phyloP scores from a whole-genome alignment of 1,140 invertebrate genomes.

The Chymomyza costata region DNA sequence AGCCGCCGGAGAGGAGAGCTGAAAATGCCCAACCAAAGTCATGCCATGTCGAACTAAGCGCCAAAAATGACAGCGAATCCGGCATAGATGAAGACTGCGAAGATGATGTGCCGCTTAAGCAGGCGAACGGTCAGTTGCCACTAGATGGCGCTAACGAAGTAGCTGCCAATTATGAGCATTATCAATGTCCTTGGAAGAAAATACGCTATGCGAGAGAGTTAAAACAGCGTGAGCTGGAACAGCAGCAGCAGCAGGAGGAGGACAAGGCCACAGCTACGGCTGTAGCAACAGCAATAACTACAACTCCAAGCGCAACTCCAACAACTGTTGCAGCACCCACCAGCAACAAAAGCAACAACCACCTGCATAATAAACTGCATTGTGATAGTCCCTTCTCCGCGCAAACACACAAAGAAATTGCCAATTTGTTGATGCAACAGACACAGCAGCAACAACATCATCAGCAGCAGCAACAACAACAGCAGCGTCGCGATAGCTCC shows the following conservation, averaged over 20 bases:
- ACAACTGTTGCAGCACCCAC: slow-evolving; percentile 27
- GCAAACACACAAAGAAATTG: slow-evolving; percentile 72
- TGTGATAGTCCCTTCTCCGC: slow-evolving; percentile 65
- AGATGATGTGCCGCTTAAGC: slow-evolving; percentile 36
- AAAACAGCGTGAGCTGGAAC: slow-evolving; percentile 62
- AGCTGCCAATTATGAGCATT: slow-evolving; percentile 52
- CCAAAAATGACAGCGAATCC: slow-evolving; percentile 66
- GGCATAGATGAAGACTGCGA: slow-evolving; percentile 63
- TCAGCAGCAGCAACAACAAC: slow-evolving; percentile 48
- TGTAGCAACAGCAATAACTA: slow-evolving; percentile 15
- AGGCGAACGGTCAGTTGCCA: slow-evolving; percentile 1
- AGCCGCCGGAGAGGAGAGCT: slow-evolving; percentile 11
- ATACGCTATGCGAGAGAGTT: slow-evolving; percentile 71
- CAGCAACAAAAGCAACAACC: slow-evolving; percentile 35
- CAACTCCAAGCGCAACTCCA: slow-evolving; percentile 22
- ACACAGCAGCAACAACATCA: slow-evolving; percentile 37
- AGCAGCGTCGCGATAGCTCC: slow-evolving; percentile 67
- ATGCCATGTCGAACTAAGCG: slow-evolving; percentile 49
- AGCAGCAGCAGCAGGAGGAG: slow-evolving; percentile 21
- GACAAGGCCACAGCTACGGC: slow-evolving; percentile 8
- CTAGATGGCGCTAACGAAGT: slow-evolving; percentile 3
- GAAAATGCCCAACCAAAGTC: slow-evolving; percentile 42
- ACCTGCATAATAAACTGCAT: slow-evolving; percentile 52
- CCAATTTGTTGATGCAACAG: slow-evolving; percentile 62
- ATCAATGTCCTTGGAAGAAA: slow-evolving; percentile 74